These are phyloP conservation scores for Siniperca knerii DNA, from an alignment of 2,113 vertebrate species.

Conservation along the genomic window DNA sequence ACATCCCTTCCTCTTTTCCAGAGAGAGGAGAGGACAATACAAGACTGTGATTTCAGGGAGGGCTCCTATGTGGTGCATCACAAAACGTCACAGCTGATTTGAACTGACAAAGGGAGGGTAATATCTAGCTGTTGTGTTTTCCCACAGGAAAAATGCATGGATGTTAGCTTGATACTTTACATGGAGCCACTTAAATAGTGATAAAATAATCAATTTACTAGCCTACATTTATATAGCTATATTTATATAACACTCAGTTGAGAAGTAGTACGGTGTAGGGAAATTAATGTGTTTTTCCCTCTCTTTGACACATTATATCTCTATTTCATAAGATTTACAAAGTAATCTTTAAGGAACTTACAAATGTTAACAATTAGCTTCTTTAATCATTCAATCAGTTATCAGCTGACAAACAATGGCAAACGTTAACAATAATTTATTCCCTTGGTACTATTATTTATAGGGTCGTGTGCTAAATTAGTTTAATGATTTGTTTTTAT, in stretches of 20 bases:
- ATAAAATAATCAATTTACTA: background rate
- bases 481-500: background rate
- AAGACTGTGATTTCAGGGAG: conserved; percentile 40
- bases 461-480: rapidly evolving
- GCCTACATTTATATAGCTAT: background rate
- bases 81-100: conserved; percentile 56
- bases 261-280: background rate
- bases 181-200: background rate
- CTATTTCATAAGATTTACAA: background rate
- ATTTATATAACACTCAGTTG: background rate
- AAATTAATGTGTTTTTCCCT: background rate
- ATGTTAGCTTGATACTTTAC: background rate
- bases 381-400: background rate
- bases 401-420: background rate
- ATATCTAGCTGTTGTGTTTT: background rate
- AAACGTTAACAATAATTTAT: background rate
- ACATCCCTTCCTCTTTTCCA: conserved; percentile 12
- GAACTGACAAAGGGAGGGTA: conserved; percentile 2
- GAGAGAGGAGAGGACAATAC: background rate
- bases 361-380: background rate
- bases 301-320: too few relatives aligned
- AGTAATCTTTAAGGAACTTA: background rate
- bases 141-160: background rate
- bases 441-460: background rate
- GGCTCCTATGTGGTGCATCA: conserved; percentile 22